These are phyloP conservation scores for Caretta caretta DNA, from an alignment of 2,113 vertebrate species.

Conservation along the genomic window DNA sequence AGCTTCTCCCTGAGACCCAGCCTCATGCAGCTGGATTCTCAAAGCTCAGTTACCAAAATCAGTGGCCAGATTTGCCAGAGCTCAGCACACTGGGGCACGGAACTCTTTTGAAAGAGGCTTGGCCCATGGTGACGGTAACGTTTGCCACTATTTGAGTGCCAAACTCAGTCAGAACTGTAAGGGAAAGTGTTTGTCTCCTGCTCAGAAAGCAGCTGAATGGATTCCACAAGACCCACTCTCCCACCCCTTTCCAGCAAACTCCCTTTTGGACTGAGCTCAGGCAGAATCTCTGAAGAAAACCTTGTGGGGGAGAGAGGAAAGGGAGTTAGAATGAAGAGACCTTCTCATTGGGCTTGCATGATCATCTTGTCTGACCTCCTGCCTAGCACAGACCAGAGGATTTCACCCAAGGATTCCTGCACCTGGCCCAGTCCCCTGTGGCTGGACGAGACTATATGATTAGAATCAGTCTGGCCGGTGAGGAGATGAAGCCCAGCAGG, in stretches of 20 bases:
- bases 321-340: neutral
- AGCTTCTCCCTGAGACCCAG: neutral
- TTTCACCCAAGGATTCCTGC: neutral
- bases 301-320: neutral
- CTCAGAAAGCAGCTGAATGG: neutral
- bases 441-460: neutral
- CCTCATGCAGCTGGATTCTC: neutral
- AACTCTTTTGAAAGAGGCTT: neutral
- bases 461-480: neutral
- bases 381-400: neutral
- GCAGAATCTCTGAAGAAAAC: neutral
- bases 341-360: neutral
- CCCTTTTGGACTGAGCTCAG: neutral
- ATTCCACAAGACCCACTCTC: neutral
- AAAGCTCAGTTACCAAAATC: neutral
- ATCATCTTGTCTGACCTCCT: neutral
- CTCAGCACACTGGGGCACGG: neutral
- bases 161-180: neutral
- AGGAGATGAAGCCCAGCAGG: neutral
- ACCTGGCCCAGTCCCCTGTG: neutral
- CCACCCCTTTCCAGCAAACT: neutral
- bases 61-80: neutral
- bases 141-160: neutral
- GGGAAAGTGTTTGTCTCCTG: neutral
- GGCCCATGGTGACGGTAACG: neutral